Base-by-base conservation (phyloP, 2,113 vertebrate genomes). In the Thryonomys swinderianus region DNA sequence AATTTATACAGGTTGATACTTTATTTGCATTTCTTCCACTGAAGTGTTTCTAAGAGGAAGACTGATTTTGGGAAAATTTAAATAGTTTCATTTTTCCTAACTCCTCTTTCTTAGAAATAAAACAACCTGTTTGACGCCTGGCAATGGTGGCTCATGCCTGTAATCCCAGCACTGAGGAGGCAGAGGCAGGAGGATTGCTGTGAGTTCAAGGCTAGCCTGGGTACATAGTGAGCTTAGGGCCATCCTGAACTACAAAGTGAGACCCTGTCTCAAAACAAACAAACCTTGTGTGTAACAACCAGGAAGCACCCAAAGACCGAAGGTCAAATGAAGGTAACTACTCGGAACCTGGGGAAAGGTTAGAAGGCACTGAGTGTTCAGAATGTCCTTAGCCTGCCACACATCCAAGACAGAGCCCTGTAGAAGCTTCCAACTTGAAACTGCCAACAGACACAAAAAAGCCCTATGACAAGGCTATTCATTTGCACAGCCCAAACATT, bases 21-120 rank as follows among this genome's bases (percentile, higher is more conserved):
- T 88, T 81, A 62, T 86, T 87, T 82, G 37, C 21, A 85, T 78
- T 85, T 90, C 16, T 45, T 92, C 25, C 61, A 18, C n/a, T 62
- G 51, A 87, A 71, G 3, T 61, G 23, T 57, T 81, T 62, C 59
- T 30, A 85, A 83, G 34, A 78, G 30, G 32, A 45, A 16, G 59
- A 79, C 23, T 85, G 40, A n/a, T 61, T 73, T 40, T 64, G 81
- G 53, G 10, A 17, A 59, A 37, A 32, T 13, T 57, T 7, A 71
- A 78, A 6, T 55, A 32, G n/a, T 10, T 25, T 59, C 25, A 67
- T 69, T 92, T 7, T 34, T 76, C 12, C n/a, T 34, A 80, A 40
- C 12, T 53, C 40, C 25, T 57, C 25, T 1, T 81, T 80, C 17
- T 55, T 34, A 76, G 8, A 85, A 85, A 10, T 59, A 83, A n/a